Base-by-base conservation (phyloP, 2,888 invertebrate genomes). In the Gisinianus flammeolus region DNA sequence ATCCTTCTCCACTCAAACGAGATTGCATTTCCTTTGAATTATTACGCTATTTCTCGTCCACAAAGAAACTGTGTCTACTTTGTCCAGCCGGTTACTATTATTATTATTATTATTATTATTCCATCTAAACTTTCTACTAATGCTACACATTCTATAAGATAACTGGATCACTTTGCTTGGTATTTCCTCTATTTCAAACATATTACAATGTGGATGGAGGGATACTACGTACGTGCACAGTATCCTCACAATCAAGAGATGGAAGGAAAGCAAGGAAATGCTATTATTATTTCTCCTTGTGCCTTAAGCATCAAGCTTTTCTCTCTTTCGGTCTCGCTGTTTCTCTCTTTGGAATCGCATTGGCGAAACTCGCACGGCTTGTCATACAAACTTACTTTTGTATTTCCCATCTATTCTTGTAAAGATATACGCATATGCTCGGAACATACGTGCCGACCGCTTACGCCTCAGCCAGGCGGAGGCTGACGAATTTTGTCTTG, bases 11-110 rank as follows among this genome's bases (percentile, higher is more conserved):
- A 22, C 62, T 62, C 19, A 22, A 6, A 62, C 22, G 26, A 62
- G 62, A 62, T 62, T 62, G 62, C 26, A 62, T 62, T 62, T 62
- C 62, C 62, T 62, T 62, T 62, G 62, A 62, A 62, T 62, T 62
- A 62, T 62, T 62, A 62, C 62, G 22, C 22, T 62, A 62, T 62
- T 62, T 24, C 62, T 24, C 62, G 5, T 62, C 62, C 62, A 62
- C 62, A 62, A 62, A 62, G 62, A 62, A 62, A 62, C 62, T 24
- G 22, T 62, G 22, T 62, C 62, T 62, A 22, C 62, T 62, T 62
- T 62, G 62, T 62, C 22, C 62, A 62, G 22, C 62, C 62, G 22
- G 62, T 62, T 62, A 62, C 22, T 62, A 22, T 62, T 62, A 62
- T 26, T 22, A 62, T 62, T 62, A 54, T 54, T n/a, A 62, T 26